A percentile compares a stretch with the other conserved stretches of the same genome.
Conservation (phyloP, 2,888 invertebrate genomes). For the Drosophila anomalipes region DNA sequence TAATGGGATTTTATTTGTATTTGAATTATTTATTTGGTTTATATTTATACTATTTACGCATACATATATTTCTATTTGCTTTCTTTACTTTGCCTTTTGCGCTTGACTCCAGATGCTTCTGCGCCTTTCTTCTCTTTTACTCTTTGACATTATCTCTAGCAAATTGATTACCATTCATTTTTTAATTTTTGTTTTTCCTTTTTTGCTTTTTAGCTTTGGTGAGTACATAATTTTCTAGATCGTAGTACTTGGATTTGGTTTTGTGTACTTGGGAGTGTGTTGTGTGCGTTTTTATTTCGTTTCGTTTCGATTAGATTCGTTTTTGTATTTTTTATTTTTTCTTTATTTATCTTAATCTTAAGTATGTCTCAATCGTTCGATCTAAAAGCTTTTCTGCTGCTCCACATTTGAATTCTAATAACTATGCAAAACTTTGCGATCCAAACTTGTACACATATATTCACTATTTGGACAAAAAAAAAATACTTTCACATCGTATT, state of each 20-base stretch:
- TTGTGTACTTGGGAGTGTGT: slow-evolving; percentile 3
- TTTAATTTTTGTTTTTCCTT: not conserved
- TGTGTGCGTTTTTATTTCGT: slow-evolving; percentile 14
- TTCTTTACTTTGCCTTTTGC: slow-evolving; percentile 4
- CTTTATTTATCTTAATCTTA: slow-evolving; percentile 57
- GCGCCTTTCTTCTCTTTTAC: not conserved
- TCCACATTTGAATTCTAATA: slow-evolving; percentile 30
- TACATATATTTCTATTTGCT: slow-evolving; percentile 37
- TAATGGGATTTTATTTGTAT: slow-evolving; percentile 68
- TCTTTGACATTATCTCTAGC: slow-evolving; percentile 21
- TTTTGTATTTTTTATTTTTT: slow-evolving; percentile 1
- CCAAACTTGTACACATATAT: slow-evolving; percentile 27
- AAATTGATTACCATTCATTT: slow-evolving; percentile 33
- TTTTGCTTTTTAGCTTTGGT: slow-evolving; percentile 11
- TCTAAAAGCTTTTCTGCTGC: slow-evolving; percentile 34
- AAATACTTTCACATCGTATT: slow-evolving; percentile 31
- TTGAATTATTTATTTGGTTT: slow-evolving; percentile 63
- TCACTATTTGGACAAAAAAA: slow-evolving; percentile 19
- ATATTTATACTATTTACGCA: slow-evolving; percentile 75
- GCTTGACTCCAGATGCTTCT: slow-evolving; percentile 9
- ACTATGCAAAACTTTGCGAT: slow-evolving; percentile 25
- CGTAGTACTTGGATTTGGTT: slow-evolving; percentile 30
- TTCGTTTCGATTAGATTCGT: slow-evolving; percentile 8
- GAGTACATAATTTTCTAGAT: slow-evolving; percentile 48
- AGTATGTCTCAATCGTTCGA: slow-evolving; percentile 37